Evolutionary conservation across 2,888 invertebrate genomes (phyloP).

Genomic region (Calameuta pallipes): DNA sequence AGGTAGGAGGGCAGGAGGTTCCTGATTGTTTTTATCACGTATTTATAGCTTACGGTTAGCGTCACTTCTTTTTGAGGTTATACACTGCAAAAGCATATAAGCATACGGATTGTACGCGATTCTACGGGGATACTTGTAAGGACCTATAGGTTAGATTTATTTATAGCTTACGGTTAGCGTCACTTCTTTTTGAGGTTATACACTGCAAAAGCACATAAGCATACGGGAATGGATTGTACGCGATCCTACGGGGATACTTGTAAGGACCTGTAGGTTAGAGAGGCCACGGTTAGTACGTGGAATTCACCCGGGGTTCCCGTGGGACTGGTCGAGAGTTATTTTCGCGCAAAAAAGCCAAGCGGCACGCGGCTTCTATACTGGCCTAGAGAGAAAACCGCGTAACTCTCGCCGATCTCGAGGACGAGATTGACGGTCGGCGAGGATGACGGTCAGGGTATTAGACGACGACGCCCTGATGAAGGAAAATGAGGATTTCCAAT

Average conservation of each 20-base stretch:
- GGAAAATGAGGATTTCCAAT: slow-evolving; percentile 56
- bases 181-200: not conserved
- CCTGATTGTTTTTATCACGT: not conserved
- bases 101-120: not conserved
- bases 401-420: slow-evolving; percentile 43
- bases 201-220: not conserved
- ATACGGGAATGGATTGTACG: not conserved
- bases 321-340: slow-evolving; percentile 42
- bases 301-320: slow-evolving; percentile 7
- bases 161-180: not conserved
- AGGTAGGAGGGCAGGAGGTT: not conserved
- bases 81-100: not conserved
- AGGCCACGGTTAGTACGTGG: not conserved
- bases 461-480: slow-evolving; percentile 47
- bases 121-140: no score
- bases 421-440: slow-evolving; percentile 9
- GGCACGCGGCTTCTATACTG: slow-evolving; percentile 35
- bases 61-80: not conserved
- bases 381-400: slow-evolving; percentile 45
- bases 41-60: not conserved
- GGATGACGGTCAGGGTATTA: not conserved
- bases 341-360: slow-evolving; percentile 32
- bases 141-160: not conserved
- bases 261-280: not conserved
- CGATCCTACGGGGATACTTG: not conserved